Conservation (phyloP, 2,888 invertebrate genomes). For the Barypeithes pellucidus region DNA sequence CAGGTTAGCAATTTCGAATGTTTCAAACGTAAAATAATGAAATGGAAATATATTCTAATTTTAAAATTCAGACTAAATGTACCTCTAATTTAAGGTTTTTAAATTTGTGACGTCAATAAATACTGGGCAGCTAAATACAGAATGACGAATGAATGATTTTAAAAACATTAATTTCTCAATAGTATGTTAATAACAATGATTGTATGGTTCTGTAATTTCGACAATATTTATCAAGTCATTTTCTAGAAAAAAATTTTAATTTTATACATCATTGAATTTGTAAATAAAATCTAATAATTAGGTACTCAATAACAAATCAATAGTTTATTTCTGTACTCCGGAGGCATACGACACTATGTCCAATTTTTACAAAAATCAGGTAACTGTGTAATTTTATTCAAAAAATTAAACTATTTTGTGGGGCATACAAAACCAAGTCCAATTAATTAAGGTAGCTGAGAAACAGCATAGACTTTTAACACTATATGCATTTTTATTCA, state of each 20-base stretch:
- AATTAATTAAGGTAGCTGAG: too few species aligned
- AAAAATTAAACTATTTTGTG: too few species aligned
- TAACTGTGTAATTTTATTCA: too few species aligned
- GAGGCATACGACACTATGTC: too few species aligned
- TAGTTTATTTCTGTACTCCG: too few species aligned
- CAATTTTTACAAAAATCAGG: too few species aligned
- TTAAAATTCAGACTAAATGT: constrained; percentile 12
- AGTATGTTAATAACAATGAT: constrained; percentile 3
- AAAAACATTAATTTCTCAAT: neutral
- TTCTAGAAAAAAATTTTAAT: neutral
- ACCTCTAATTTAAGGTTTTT: constrained; percentile 7
- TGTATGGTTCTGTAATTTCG: neutral
- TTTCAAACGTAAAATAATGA: neutral
- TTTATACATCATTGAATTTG: neutral
- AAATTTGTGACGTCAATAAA: constrained; percentile 3
- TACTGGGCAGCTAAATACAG: constrained; percentile 1
- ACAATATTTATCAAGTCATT: neutral
- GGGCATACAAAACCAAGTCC: too few species aligned
- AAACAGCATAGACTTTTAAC: too few species aligned
- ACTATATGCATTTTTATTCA: too few species aligned
- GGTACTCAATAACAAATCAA: neutral
- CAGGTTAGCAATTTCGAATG: neutral
- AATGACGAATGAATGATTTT: neutral
- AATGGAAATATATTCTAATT: constrained; percentile 16
- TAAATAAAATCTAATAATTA: neutral